Evolutionary conservation across 2,113 vertebrate genomes (phyloP).

Genomic region (Herpailurus yagouaroundi): DNA sequence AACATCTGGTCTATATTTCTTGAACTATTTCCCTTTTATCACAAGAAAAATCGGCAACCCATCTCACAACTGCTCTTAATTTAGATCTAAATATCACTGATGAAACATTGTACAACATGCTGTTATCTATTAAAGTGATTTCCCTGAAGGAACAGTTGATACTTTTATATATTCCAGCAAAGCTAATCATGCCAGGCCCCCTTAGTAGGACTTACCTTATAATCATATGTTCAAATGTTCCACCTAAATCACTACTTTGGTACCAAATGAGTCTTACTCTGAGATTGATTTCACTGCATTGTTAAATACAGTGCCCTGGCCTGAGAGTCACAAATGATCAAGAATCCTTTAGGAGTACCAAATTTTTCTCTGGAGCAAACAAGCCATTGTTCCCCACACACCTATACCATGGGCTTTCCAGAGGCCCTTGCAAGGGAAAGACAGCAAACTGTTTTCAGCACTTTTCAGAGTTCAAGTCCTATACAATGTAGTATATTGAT

Average conservation of each 20-base stretch:
- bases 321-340: neutral
- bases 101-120: slow-evolving; percentile 92
- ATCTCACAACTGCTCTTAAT: slow-evolving; percentile 93
- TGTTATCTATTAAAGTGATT: slow-evolving; percentile 93
- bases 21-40: slow-evolving; percentile 92
- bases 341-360: neutral
- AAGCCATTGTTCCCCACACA: neutral
- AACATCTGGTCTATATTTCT: slow-evolving; percentile 91
- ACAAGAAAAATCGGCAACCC: slow-evolving; percentile 90
- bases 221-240: slow-evolving; percentile 76
- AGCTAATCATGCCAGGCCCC: slow-evolving; percentile 83
- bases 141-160: slow-evolving; percentile 89
- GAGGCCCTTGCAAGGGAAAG: slow-evolving; percentile 61
- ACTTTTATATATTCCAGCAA: slow-evolving; percentile 87
- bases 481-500: slow-evolving; percentile 77
- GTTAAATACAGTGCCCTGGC: neutral
- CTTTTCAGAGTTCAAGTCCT: slow-evolving; percentile 79
- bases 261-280: slow-evolving; percentile 72
- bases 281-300: slow-evolving; percentile 38
- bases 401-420: neutral
- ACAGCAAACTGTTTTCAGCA: slow-evolving; percentile 81
- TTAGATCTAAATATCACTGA: slow-evolving; percentile 93
- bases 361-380: slow-evolving; percentile 43
- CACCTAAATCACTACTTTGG: slow-evolving; percentile 75
- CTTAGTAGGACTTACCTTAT: slow-evolving; percentile 81